Conservation (phyloP, 2,113 vertebrate genomes). For the Neomonachus schauinslandi region DNA sequence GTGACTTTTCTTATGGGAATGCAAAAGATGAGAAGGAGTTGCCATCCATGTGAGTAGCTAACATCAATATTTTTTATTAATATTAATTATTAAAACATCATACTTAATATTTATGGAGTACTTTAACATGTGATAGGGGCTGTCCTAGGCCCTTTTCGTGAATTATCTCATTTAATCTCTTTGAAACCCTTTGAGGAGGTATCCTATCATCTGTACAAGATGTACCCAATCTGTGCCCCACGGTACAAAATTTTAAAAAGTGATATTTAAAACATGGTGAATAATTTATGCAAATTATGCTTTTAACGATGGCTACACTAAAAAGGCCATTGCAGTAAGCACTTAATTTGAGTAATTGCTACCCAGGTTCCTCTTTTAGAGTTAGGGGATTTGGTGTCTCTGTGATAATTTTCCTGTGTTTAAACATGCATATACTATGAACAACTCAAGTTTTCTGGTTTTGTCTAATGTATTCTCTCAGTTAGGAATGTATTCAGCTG, state of each 20-base stretch:
- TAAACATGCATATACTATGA: slow-evolving; percentile 81
- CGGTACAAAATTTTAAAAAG: slow-evolving; percentile 78
- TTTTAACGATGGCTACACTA: slow-evolving; percentile 86
- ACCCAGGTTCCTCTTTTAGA: slow-evolving; percentile 84
- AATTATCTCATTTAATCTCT: neutral
- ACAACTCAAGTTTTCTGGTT: slow-evolving; percentile 40
- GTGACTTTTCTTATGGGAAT: neutral
- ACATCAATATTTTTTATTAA: neutral
- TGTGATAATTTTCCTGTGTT: slow-evolving; percentile 81
- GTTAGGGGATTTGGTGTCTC: slow-evolving; percentile 76
- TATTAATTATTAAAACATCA: neutral
- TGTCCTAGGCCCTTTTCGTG: neutral
- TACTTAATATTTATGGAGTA: neutral
- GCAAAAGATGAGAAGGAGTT: neutral
- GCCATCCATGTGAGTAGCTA: neutral
- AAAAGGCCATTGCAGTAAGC: slow-evolving; percentile 84
- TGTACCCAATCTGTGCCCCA: neutral
- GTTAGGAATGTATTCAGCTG: neutral
- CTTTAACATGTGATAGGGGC: neutral
- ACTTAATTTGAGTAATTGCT: slow-evolving; percentile 84
- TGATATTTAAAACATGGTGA: slow-evolving; percentile 84
- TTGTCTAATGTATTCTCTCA: neutral
- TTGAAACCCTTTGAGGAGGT: neutral
- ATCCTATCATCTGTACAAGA: neutral
- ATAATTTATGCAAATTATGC: slow-evolving; percentile 85